Conservation (phyloP, 2,888 invertebrate genomes). For the Drosophila kambysellisi region DNA sequence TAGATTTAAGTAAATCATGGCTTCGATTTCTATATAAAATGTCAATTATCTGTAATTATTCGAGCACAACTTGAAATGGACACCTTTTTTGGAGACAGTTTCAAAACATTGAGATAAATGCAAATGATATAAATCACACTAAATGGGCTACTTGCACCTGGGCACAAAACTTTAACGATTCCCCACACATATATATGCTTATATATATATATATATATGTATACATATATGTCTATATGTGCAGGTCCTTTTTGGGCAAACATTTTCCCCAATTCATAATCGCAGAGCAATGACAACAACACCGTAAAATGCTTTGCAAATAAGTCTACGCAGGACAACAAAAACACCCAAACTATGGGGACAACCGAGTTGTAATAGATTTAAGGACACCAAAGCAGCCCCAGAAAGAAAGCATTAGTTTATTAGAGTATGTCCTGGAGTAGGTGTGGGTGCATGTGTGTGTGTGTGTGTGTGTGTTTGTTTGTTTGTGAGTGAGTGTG, state of each 20-base stretch:
- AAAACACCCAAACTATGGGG: conserved; percentile 8
- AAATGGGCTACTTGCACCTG: conserved; percentile 40
- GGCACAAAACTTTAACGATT: conserved; percentile 1
- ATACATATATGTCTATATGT: not conserved
- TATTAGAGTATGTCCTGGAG: conserved; percentile 57
- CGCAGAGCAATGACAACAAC: conserved; percentile 43
- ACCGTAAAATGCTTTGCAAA: conserved; percentile 69
- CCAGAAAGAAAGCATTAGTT: conserved; percentile 69
- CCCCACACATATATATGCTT: not conserved
- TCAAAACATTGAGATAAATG: conserved; percentile 17
- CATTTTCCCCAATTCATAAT: conserved; percentile 42
- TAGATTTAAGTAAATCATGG: not conserved
- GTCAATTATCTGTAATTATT: conserved; percentile 19
- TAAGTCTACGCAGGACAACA: conserved; percentile 50
- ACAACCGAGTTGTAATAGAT: conserved; percentile 70
- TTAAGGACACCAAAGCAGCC: conserved; percentile 53
- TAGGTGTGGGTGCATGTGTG: not conserved
- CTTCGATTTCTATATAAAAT: conserved; percentile 25
- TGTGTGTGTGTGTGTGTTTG: conserved; percentile 15
- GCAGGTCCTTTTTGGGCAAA: conserved; percentile 22
- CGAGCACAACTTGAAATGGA: not conserved
- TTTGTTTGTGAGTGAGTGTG: conserved; percentile 32
- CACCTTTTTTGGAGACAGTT: not conserved
- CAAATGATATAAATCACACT: conserved; percentile 23
- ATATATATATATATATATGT: not conserved